phyloP scores from a whole-genome alignment of 2,888 invertebrate genomes.

The Myathropa florea region DNA sequence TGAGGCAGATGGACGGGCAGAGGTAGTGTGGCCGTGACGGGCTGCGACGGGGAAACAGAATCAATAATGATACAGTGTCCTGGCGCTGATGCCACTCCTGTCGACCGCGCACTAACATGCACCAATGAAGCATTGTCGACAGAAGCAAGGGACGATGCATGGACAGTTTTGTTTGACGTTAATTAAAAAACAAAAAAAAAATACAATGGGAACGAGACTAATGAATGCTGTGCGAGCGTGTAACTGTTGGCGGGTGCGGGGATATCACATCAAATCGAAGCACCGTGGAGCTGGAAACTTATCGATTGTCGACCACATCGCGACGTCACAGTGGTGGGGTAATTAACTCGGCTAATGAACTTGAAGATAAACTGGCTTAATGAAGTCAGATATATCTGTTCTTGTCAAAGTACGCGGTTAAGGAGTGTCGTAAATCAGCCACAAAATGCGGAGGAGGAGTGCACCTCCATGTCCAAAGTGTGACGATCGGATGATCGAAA shows the following conservation, averaged over 20 bases:
- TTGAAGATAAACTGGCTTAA: neutral
- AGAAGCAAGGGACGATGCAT: neutral
- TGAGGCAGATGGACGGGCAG: constrained; percentile 24
- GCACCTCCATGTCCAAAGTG: too few relatives aligned
- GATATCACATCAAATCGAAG: neutral
- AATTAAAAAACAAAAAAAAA: constrained; percentile 38
- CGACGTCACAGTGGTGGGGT: neutral
- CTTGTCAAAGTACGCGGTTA: too few relatives aligned
- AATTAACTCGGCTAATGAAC: neutral
- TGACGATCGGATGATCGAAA: too few relatives aligned
- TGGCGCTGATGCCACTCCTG: constrained; percentile 4
- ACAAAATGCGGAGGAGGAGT: too few relatives aligned
- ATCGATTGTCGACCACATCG: neutral
- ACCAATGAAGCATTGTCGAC: constrained; percentile 3
- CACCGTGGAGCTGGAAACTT: neutral
- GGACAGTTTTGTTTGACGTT: constrained; percentile 34
- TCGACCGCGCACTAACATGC: constrained; percentile 39
- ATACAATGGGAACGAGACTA: neutral
- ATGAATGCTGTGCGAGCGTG: constrained; percentile 10
- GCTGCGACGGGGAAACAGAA: constrained; percentile 46
- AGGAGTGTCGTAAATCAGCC: too few relatives aligned
- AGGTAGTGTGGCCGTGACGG: constrained; percentile 48
- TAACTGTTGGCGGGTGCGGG: neutral
- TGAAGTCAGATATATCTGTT: too few relatives aligned
- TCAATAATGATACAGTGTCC: constrained; percentile 58